Base-by-base conservation (phyloP, 30 jellyfish, hydroid and myxozoan species). In the Aurelia coerulea region DNA sequence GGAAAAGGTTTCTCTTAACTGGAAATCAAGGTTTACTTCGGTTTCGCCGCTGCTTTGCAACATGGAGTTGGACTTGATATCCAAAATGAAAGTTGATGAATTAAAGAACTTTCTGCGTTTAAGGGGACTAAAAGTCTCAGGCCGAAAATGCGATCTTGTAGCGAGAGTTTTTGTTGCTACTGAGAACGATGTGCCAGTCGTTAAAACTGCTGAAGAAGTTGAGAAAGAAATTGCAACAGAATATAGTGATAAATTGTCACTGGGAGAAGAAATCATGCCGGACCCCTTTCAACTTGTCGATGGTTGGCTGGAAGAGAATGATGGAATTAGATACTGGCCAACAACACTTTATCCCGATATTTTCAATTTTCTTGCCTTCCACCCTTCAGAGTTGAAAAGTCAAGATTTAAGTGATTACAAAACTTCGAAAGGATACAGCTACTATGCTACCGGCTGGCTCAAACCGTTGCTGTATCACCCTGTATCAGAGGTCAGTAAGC, bases 371-470 rank as follows among this genome's bases (percentile, higher is more conserved):
- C 58, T 74, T 9, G 67, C 79, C 12, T 73, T 68, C 62, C 70
- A 76, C 51, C 84, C 89, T 12, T 65, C 37, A 29, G 93, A 79
- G 73, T 76, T 81, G 37, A 19, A 79, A 16, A 5, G 65, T 32
- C 31, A 29, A 12, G 87, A 74, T 50, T 46, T 85, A 15, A 73
- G 62, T 62, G 91, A 85, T 62, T 76, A 87, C 37, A 86, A 86
- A 53, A 62, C 76, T 15, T 86, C 91, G 2, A 86, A 86, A 56
- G 93, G 93, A 5, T 87, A 79, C 51, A 87, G 93, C 54, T 86
- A 86, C 74, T 76, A 18, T 60, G 68, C 85, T 39, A 19, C 42
- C 2, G 95, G 95, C 16, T 86, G 96, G 93, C 79, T 78, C 9
- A 18, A 17, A 29, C 87, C 77, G 29, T 56, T 79, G 39, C 16